Percentiles rank a stretch among this genome's conserved stretches.
Evolutionary conservation across 2,888 invertebrate genomes (phyloP).

Genomic region (Palloptera scutellata): DNA sequence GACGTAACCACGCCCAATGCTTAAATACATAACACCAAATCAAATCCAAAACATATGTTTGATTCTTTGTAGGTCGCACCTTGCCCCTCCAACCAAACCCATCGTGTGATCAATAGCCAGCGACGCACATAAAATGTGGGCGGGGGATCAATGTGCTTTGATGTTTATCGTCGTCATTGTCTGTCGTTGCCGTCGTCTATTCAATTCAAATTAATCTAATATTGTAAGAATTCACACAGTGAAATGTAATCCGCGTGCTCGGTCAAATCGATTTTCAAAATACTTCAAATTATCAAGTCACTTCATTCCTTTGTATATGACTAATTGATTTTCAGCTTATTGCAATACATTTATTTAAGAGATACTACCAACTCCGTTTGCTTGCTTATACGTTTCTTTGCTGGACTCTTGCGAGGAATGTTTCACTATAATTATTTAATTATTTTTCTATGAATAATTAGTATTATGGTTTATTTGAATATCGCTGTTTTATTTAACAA

Average conservation of each 20-base stretch:
- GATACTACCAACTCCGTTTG: no score
- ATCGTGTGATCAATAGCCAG: no score
- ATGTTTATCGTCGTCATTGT: conserved; percentile 12
- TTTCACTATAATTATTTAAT: neutral
- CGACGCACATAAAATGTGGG: no score
- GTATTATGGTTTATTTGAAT: conserved; percentile 19
- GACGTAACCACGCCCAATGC: conserved; percentile 8
- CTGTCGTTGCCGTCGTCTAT: neutral
- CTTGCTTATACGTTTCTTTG: no score
- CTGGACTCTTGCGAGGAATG: neutral
- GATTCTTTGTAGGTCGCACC: conserved; percentile 7
- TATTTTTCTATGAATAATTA: conserved; percentile 11
- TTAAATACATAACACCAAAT: conserved; percentile 3
- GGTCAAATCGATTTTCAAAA: neutral
- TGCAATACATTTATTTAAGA: neutral
- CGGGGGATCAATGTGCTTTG: conserved; percentile 3
- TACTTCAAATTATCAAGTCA: no score
- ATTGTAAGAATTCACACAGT: no score
- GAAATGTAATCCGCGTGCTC: no score
- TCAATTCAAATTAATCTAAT: no score
- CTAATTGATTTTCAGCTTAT: conserved; percentile 12
- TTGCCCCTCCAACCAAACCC: neutral
- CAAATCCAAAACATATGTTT: conserved; percentile 7
- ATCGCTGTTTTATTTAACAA: conserved; percentile 20
- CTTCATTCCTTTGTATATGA: neutral